Conservation (phyloP, 2,888 invertebrate species). For the Nephrotoma guestfalica region DNA sequence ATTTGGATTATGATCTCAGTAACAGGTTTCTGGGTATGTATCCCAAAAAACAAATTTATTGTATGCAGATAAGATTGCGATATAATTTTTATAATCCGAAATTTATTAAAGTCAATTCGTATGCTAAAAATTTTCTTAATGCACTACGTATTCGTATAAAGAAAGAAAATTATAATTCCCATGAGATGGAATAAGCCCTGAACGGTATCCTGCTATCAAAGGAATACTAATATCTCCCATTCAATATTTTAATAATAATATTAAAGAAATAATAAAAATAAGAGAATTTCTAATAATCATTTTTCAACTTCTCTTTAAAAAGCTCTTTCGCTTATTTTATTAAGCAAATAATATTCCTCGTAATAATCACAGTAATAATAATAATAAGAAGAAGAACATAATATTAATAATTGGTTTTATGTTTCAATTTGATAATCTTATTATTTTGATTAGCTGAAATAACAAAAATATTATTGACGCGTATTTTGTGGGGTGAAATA, state of each 20-base stretch:
- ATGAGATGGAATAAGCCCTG: neutral
- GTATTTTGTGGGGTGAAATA: neutral
- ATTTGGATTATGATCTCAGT: neutral
- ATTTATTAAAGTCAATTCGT: neutral
- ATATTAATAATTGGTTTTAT: neutral
- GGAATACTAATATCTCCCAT: neutral
- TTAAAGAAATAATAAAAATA: neutral
- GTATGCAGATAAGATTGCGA: neutral
- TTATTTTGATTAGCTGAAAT: neutral
- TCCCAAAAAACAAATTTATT: neutral
- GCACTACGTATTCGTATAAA: neutral
- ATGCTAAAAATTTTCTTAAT: neutral
- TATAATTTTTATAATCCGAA: neutral
- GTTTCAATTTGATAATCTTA: neutral
- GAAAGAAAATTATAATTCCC: neutral
- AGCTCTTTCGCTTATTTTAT: neutral
- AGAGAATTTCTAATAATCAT: neutral
- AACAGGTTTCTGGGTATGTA: neutral
- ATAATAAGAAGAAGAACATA: too few species aligned
- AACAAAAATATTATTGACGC: neutral
- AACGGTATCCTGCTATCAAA: neutral
- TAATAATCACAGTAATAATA: too few species aligned
- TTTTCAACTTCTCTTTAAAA: neutral
- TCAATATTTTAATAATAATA: neutral
- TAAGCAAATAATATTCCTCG: neutral